Base-by-base conservation (phyloP, 2,888 invertebrate genomes). In the Watsonalla cultraria region DNA sequence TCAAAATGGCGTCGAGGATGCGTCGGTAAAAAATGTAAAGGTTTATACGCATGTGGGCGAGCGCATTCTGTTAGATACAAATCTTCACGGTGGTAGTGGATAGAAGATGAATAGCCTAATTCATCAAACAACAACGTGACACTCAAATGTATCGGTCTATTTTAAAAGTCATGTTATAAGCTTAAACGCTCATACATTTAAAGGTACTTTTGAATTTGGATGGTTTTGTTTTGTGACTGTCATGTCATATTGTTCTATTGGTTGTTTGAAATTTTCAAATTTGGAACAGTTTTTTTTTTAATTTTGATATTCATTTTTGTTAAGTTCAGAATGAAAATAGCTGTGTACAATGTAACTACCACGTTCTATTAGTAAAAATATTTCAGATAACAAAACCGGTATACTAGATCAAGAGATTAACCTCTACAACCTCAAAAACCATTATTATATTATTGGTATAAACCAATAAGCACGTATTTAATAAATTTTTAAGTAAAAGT, bases 21-120 rank as follows among this genome's bases (percentile, higher is more conserved):
- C 78, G 77, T 66, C 73, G 76, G 74, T 77, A 78, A 80, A 84
- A 86, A 87, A 88, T 24, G 24, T 86, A 83, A 78, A 82, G 76
- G 83, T 78, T 77, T 74, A 77, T 77, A 70, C 75, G 77, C 77
- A 78, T 76, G 84, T 84, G 85, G 86, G 87, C 80, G 85, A 81
- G 73, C 76, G 71, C 70, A 70, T 76, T 76, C 71, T 74, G 74
- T 72, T 65, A 66, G 71, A 74, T 74, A 74, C 65, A 69, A 67
- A 74, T 76, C 73, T 74, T 72, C 68, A 71, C 71, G 75, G 66
- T 70, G 56, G 61, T 58, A 59, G 54, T 58, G 61, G 60, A 61
- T 62, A 61, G 70, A 66, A 66, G 51, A 61, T 59, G 60, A 60
- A 60, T 62, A 58, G 55, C 13, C 35, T 37, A 34, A 51, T 51